Evolutionary conservation across 1,140 invertebrate genomes (phyloP), one percentile per base, ranked within the genome.

Genomic region (Cyrtorhinus lividipennis): DNA sequence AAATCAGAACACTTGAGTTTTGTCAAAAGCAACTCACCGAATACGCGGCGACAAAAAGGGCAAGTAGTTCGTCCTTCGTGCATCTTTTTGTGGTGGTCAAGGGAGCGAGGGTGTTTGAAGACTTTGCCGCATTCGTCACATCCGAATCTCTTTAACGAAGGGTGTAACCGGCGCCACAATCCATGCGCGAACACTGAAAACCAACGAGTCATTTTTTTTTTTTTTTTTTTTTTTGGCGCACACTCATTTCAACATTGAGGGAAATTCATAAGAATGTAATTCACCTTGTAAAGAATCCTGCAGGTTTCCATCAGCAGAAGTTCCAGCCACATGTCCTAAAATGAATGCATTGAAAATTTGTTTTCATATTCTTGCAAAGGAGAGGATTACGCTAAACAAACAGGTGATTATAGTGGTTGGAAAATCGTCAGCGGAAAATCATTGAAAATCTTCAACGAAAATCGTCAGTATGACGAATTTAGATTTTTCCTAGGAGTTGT

Each of bases 31-130:
- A 38, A 53, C 48, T 53, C 10, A 69, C 79, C 82, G 69, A 83
- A 80, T 60, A 80, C 80, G 61, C 79, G 75, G 30, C 77, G 76
- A 66, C 81, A 83, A 64, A 81, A 78, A 24, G 79, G 79, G 64
- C 80, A 83, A 68, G 78, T 78, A 8, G 81, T 86, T 73, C 86
- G 83, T 30, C 86, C 86, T 59, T 83, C 84, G 71, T 88, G 86
- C 64, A 83, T 81, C 70, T 86, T 79, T 71, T 85, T 85, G 70
- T 88, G 86, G 5, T 86, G 80, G 61, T 83, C 81, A 53, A 88
- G 75, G 45, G 85, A 87, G 68, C 83, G 85, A 61, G 83, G 83
- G 67, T 86, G 84, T 66, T 84, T 87, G 72, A 88, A 87, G 56
- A 81, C 80, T 76, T 87, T 86, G 68, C 80, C 83, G 74, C 85